phyloP scores from a whole-genome alignment of 2,888 invertebrate genomes.

The Nemotelus nigrinus region DNA sequence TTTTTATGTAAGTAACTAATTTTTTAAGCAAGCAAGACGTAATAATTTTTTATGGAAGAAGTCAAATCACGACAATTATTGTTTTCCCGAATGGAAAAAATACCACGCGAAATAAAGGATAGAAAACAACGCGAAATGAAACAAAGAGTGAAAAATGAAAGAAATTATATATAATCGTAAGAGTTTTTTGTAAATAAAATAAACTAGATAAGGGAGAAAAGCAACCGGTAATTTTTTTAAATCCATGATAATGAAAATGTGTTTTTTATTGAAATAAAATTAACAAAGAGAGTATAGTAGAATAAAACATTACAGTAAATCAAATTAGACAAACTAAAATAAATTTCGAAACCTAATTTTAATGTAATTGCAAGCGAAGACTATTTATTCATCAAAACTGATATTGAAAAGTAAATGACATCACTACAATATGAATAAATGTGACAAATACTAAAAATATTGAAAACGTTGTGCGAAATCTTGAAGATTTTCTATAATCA shows the following conservation, averaged over 20 bases:
- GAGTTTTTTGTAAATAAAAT: conserved; percentile 18
- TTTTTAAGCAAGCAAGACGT: background rate
- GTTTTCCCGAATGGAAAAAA: too few relatives aligned
- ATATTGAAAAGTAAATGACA: conserved; percentile 14
- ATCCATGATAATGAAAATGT: background rate
- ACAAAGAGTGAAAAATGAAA: conserved; percentile 4
- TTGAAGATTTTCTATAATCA: background rate
- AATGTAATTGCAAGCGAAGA: too few relatives aligned
- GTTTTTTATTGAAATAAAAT: too few relatives aligned
- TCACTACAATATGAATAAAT: too few relatives aligned
- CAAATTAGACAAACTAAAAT: too few relatives aligned
- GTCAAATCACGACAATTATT: too few relatives aligned
- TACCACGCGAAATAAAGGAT: background rate
- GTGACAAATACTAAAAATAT: conserved; percentile 1
- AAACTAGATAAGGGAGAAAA: conserved; percentile 10
- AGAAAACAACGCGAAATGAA: background rate
- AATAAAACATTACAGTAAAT: too few relatives aligned
- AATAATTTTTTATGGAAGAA: background rate
- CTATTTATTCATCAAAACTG: too few relatives aligned
- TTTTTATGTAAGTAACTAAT: background rate
- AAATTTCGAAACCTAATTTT: too few relatives aligned
- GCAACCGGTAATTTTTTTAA: conserved; percentile 26
- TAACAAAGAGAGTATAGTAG: too few relatives aligned
- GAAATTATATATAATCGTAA: background rate
- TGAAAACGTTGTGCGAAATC: conserved; percentile 32